These are phyloP conservation scores for Laspeyria flexula DNA, from an alignment of 2,888 invertebrate genomes.

Conservation along the genomic window DNA sequence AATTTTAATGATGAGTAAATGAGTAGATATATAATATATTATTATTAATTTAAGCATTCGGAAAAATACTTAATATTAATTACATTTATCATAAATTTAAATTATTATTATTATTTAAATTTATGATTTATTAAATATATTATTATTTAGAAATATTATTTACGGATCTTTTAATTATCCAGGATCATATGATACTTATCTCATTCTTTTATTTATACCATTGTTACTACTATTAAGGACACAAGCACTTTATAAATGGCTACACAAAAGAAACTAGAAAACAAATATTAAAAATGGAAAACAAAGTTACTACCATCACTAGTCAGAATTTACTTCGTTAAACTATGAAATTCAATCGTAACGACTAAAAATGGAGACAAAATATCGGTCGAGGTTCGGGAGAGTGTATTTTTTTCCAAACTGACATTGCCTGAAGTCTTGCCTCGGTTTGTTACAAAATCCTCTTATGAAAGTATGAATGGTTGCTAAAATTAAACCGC, in stretches of 20 bases:
- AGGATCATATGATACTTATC: too few species aligned
- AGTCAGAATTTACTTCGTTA: constrained; percentile 31
- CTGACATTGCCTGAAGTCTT: constrained; percentile 11
- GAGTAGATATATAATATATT: too few species aligned
- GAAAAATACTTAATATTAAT: too few species aligned
- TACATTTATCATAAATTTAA: too few species aligned
- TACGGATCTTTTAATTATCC: too few species aligned
- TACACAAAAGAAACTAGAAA: background rate
- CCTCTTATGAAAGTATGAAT: constrained; percentile 59
- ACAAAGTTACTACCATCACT: constrained; percentile 31
- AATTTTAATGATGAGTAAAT: too few species aligned
- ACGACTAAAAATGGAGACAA: constrained; percentile 19
- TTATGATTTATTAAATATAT: too few species aligned
- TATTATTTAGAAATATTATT: too few species aligned
- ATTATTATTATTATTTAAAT: too few species aligned
- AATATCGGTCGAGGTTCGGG: constrained; percentile 12
- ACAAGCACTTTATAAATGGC: background rate
- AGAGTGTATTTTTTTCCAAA: constrained; percentile 29
- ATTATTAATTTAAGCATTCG: too few species aligned
- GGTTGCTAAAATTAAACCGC: constrained; percentile 60
- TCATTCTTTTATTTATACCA: too few species aligned
- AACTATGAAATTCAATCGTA: constrained; percentile 40
- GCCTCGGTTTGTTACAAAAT: constrained; percentile 52
- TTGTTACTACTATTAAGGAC: too few species aligned
- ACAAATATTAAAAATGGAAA: constrained; percentile 28